phyloP scores from a whole-genome alignment of 2,888 invertebrate species.

The Machimus rusticus region DNA sequence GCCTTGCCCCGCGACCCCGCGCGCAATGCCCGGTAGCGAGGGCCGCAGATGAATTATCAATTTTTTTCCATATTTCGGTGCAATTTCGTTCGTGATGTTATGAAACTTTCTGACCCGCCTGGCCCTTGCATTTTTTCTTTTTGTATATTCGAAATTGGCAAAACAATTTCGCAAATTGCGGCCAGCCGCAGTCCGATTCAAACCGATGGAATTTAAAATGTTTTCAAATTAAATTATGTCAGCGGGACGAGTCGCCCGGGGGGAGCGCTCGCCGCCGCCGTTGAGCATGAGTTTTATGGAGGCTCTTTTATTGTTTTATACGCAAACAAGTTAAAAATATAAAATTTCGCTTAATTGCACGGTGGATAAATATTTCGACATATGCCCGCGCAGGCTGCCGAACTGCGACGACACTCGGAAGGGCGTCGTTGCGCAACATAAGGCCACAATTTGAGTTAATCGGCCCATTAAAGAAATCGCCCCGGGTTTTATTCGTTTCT shows the following conservation, averaged over 20 bases:
- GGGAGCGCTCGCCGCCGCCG: not conserved
- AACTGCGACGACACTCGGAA: not conserved
- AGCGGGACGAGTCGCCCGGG: not conserved
- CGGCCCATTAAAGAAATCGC: conserved; percentile 22
- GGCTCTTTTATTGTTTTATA: not conserved
- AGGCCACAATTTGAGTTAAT: conserved; percentile 39
- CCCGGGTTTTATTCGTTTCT: conserved; percentile 2
- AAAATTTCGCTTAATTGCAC: not conserved
- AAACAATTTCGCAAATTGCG: not conserved
- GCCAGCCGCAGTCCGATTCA: not conserved
- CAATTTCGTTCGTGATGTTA: conserved; percentile 14
- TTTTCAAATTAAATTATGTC: not conserved
- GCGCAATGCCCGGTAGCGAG: conserved; percentile 1
- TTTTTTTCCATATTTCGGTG: conserved; percentile 15
- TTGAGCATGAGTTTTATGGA: not conserved
- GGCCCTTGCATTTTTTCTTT: not conserved
- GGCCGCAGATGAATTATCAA: not conserved
- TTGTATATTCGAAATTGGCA: not conserved
- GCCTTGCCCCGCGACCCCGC: not conserved
- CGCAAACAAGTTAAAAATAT: not conserved
- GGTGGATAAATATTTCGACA: not conserved
- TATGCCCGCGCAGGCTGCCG: not conserved
- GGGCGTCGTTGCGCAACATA: not conserved
- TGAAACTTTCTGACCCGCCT: not conserved
- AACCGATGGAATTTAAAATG: not conserved